Base-by-base conservation (phyloP, 2,113 vertebrate species). In the Neodon shergylaensis region DNA sequence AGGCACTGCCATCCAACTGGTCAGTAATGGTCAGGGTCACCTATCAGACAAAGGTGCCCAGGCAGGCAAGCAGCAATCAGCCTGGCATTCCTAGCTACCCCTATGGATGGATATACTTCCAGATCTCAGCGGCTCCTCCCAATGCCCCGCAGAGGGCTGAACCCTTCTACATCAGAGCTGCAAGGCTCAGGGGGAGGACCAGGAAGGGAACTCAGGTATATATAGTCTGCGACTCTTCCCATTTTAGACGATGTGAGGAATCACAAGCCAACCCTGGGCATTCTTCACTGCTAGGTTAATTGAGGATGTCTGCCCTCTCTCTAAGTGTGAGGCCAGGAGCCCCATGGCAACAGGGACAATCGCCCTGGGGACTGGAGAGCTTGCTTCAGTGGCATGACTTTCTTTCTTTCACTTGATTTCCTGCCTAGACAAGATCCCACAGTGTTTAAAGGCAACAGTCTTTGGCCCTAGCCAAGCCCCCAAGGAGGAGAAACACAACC, bases 201-300 rank as follows among this genome's bases (percentile, higher is more conserved):
- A 65, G 33, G 36, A 24, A 73, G 77, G 66, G 33, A 85, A 47
- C 39, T 17, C 17, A 11, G 31, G 8, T 58, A n/a, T 24, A 9
- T 33, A 49, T 10, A 22, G 9, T 21, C 21, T 9, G 17, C 4
- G 21, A n/a, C 1, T 84, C 4, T 76, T 9, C 14, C 11, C 33
- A 24, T n/a, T 54, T 28, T 17, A 26, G 61, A 42, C 11, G 24
- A 10, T 9, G 21, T 8, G 13, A 44, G 17, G 47, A 65, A 39
- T 5, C 58, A 33, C 0, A 1, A 58, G 2, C 2, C 14, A 36
- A 3, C 2, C 47, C 78, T 3, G 0, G 26, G 26, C 4, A 19
- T 26, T 52, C 31, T 31, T 86, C 28, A 21, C 0, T 1, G 1
- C 81, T 61, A 3, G 52, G 74, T 1, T 14, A 33, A 26, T 16